Conservation (phyloP, 2,113 vertebrate species). For the Chiloscyllium plagiosum region DNA sequence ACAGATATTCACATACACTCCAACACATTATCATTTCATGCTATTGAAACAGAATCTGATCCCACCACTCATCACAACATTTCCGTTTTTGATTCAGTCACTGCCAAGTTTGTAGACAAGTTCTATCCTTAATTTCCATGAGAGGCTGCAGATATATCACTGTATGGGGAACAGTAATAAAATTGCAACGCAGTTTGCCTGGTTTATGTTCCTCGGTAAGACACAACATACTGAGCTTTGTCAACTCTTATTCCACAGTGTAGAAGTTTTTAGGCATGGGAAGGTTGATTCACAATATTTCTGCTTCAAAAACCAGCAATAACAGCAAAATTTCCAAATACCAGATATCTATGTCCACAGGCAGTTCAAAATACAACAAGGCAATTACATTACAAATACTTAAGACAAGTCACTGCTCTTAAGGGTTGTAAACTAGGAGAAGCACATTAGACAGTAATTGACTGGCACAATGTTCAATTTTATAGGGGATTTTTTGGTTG, state of each 20-base stretch:
- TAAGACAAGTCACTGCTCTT: background rate
- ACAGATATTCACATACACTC: background rate
- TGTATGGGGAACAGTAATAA: background rate
- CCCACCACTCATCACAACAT: background rate
- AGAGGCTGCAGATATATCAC: slow-evolving; percentile 9
- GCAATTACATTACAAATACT: too few relatives aligned
- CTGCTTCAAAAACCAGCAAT: slow-evolving; percentile 16
- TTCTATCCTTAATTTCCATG: slow-evolving; percentile 11
- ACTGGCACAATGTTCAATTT: background rate
- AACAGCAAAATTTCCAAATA: background rate
- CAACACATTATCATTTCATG: background rate
- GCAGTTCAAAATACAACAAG: background rate
- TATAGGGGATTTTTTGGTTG: background rate
- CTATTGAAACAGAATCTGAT: background rate
- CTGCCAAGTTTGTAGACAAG: slow-evolving; percentile 7
- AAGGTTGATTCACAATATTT: slow-evolving; percentile 5
- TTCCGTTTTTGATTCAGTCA: slow-evolving; percentile 7
- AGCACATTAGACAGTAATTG: background rate
- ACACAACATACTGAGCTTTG: background rate
- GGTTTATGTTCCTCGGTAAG: slow-evolving; percentile 2
- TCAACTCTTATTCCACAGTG: background rate
- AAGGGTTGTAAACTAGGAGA: background rate
- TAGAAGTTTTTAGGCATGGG: background rate
- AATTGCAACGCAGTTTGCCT: slow-evolving; percentile 9
- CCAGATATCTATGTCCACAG: background rate